Evolutionary conservation across 2,113 vertebrate species (phyloP).

Genomic region (Leptosomus discolor): DNA sequence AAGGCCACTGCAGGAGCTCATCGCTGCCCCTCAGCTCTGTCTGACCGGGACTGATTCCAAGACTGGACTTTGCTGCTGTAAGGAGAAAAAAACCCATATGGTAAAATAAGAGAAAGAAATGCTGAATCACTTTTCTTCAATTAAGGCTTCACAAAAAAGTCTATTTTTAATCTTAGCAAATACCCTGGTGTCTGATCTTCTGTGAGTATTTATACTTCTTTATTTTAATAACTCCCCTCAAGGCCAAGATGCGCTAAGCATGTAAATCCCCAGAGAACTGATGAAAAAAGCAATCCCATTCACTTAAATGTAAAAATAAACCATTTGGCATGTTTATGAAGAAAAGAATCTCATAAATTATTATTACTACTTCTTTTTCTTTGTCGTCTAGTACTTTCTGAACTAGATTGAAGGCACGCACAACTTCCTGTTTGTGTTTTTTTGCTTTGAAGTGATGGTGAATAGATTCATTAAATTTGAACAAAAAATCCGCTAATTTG

Average conservation of each 20-base stretch:
- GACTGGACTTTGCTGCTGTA: not conserved
- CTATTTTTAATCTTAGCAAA: conserved; percentile 20
- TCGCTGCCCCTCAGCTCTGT: not conserved
- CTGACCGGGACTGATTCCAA: not conserved
- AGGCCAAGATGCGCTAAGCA: not conserved
- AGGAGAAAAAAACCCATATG: not conserved
- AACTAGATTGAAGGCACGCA: not conserved
- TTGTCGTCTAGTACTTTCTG: not conserved
- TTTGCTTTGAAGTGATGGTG: not conserved
- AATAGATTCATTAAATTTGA: conserved; percentile 43
- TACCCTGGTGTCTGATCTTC: not conserved
- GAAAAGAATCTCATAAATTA: not conserved
- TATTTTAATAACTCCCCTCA: conserved; percentile 9
- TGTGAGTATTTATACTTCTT: conserved; percentile 7
- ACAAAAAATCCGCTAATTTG: not conserved
- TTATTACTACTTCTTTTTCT: not conserved
- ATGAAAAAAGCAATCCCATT: not conserved
- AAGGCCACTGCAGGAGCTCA: not conserved
- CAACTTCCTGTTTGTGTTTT: not conserved
- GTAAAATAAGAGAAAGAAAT: not conserved
- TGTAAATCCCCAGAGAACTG: not conserved
- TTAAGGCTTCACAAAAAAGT: not conserved
- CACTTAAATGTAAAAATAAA: conserved; percentile 32
- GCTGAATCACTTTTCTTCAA: not conserved
- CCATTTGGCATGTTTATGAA: not conserved